phyloP scores from a whole-genome alignment of 2,797 vertebrate genomes.

The Cossypha niveicapilla region DNA sequence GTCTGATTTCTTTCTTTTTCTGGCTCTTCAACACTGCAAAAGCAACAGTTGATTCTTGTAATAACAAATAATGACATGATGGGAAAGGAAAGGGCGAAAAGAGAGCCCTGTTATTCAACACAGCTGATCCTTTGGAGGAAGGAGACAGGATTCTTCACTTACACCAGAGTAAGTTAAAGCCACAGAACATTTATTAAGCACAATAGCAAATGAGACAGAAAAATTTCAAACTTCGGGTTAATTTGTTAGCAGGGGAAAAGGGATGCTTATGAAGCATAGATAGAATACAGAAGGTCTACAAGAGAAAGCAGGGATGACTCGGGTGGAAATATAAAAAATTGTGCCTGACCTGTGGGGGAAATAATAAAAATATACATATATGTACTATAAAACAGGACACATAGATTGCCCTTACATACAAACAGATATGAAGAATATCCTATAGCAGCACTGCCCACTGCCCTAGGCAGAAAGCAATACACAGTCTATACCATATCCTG shows the following conservation, averaged over 20 bases:
- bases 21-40: background rate
- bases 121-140: background rate
- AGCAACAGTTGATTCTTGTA: background rate
- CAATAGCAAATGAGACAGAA: fast-evolving
- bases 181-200: background rate
- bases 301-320: background rate
- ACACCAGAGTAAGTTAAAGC: background rate
- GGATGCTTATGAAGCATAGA: background rate
- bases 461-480: background rate
- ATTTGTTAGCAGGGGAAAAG: background rate
- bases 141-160: background rate
- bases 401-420: background rate
- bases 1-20: background rate
- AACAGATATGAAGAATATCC: background rate
- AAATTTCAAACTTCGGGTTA: background rate
- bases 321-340: fast-evolving
- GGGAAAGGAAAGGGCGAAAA: background rate
- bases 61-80: background rate
- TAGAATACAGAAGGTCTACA: background rate
- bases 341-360: fast-evolving
- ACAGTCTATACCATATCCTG: fast-evolving
- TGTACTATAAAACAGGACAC: background rate
- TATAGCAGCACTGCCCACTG: background rate
- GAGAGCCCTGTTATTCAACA: background rate
- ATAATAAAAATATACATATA: background rate